Base-by-base conservation (phyloP, 2,888 invertebrate species). In the Keiferia lycopersicella region DNA sequence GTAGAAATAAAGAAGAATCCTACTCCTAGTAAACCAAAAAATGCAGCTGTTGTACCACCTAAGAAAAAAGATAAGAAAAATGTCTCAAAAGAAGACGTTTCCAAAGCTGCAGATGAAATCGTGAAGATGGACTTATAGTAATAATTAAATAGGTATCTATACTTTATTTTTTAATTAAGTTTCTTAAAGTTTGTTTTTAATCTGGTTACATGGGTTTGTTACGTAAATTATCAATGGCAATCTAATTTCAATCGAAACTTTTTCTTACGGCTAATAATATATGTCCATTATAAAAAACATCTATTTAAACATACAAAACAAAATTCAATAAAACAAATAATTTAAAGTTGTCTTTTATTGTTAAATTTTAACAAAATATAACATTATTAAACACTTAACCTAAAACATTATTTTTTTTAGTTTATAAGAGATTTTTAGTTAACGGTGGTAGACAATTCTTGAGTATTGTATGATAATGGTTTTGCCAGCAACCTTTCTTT, bases 281-380 rank as follows among this genome's bases (percentile, higher is more conserved):
- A 39, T 39, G 39, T n/a, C n/a, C n/a, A n/a, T n/a, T n/a, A n/a
- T n/a, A n/a, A n/a, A n/a, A n/a, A n/a, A n/a, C n/a, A n/a, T n/a
- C n/a, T n/a, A n/a, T n/a, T n/a, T n/a, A n/a, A n/a, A n/a, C n/a
- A n/a, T n/a, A n/a, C n/a, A n/a, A n/a, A 14, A 34, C 34, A 34
- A 34, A 26, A 11, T 62, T 16, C 56, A 45, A n/a, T 22, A 39
- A 39, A 62, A 63, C 63, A 61, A 64, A 67, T 59, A 58, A 62
- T 51, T 22, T 34, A 48, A 34, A 51, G 67, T 63, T 78, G 87
- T 90, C 88, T 88, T 90, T 90, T 90, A 91, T 86, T 91, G 88
- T 90, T 90, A 89, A 88, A 86, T 71, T 83, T 86, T 86, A 88
- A 88, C 84, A 89, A 89, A 87, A 87, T 84, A 84, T 84, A 87